Evolutionary conservation across 2,888 invertebrate genomes (phyloP).

Genomic region (Pocota personata): DNA sequence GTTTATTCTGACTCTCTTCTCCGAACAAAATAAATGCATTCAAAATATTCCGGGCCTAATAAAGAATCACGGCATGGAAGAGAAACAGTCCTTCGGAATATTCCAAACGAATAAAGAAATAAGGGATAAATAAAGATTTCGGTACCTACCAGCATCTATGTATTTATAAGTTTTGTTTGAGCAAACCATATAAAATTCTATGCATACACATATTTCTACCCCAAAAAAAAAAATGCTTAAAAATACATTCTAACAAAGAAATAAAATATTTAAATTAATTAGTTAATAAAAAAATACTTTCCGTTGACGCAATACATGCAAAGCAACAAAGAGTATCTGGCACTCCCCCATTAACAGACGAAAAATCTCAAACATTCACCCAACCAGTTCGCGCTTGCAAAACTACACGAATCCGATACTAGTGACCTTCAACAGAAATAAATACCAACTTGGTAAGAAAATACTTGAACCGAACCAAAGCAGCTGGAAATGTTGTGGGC

Average conservation of each 20-base stretch:
- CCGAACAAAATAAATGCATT: too few species aligned
- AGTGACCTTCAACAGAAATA: conserved; percentile 44
- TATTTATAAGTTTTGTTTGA: too few species aligned
- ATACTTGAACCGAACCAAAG: conserved; percentile 31
- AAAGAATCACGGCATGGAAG: too few species aligned
- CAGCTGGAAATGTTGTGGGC: conserved; percentile 35
- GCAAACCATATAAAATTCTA: too few species aligned
- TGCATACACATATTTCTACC: too few species aligned
- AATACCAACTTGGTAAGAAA: conserved; percentile 37
- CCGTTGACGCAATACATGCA: neutral
- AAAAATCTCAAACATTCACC: conserved; percentile 43
- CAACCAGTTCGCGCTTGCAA: conserved; percentile 44
- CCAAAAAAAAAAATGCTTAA: neutral
- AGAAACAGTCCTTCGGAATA: too few species aligned
- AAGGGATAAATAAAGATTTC: too few species aligned
- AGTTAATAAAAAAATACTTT: neutral
- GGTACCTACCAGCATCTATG: too few species aligned
- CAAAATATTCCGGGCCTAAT: too few species aligned
- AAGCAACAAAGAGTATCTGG: conserved; percentile 1
- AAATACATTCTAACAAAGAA: neutral
- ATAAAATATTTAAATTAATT: neutral
- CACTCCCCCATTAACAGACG: conserved; percentile 18
- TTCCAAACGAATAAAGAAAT: too few species aligned
- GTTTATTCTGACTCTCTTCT: too few species aligned
- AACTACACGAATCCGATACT: conserved; percentile 43